Conservation (phyloP, 2,113 vertebrate species). For the Sprattus sprattus region DNA sequence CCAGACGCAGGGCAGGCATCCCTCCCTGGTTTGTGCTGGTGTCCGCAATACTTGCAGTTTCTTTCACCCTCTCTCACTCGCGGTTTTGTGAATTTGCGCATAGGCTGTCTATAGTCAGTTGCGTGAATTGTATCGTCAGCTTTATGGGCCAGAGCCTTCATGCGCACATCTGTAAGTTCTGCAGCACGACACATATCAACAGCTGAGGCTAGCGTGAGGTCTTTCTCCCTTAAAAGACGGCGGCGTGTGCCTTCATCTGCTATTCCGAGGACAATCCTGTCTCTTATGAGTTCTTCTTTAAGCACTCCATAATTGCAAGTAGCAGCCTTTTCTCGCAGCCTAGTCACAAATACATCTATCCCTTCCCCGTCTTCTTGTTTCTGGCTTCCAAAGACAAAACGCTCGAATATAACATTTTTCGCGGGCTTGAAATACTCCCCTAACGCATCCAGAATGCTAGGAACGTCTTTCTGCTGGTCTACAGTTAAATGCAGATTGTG, state of each 20-base stretch:
- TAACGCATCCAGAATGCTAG: constrained; percentile 16
- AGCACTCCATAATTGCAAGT: constrained; percentile 29
- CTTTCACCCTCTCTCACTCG: neutral
- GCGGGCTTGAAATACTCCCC: constrained; percentile 32
- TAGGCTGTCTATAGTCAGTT: neutral
- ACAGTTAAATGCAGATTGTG: constrained; percentile 31
- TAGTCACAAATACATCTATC: constrained; percentile 34
- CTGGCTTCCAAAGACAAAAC: constrained; percentile 34
- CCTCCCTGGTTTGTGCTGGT: neutral
- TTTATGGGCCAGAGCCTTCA: neutral
- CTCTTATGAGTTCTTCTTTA: neutral
- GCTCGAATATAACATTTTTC: constrained; percentile 38
- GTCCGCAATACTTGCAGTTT: neutral
- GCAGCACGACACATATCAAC: constrained; percentile 34
- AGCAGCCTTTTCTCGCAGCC: constrained; percentile 35
- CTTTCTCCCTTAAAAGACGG: constrained; percentile 16
- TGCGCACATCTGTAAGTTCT: neutral
- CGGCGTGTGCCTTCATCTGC: constrained; percentile 12
- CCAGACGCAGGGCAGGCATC: neutral
- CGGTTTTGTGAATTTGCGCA: neutral
- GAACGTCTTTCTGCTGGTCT: neutral
- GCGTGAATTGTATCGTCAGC: neutral
- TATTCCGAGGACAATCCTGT: constrained; percentile 20
- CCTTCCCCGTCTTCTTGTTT: constrained; percentile 35
- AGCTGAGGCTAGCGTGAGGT: constrained; percentile 7